Evolutionary conservation across 2,113 vertebrate genomes (phyloP), one percentile per base, ranked within the genome.

Genomic region (Athene noctua): DNA sequence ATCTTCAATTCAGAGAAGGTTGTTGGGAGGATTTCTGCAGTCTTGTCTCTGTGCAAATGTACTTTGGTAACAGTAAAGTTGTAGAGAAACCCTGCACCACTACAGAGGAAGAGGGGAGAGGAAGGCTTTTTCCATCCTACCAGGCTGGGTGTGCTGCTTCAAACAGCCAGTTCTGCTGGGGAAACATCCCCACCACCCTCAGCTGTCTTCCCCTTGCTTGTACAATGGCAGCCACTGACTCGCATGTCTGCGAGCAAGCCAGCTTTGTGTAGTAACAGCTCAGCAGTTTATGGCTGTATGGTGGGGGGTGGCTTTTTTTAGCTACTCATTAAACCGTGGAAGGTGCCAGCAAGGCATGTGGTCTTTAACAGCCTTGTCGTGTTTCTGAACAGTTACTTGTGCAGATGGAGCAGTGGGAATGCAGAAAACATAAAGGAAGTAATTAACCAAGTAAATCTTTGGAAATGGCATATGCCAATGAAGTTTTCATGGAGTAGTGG

Each of bases 351-450:
- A 26, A 68, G 79, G 51, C 78, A 40, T 30, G 29, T 78, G 92
- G 70, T 90, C 62, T 54, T 22, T 65, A 70, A 40, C 75, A 92
- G 74, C 74, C 58, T 73, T 11, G 61, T 75, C 13, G 12, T 16
- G 5, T 85, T 77, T 57, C 92, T 72, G 88, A 95, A 15, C 67
- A 44, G 80, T 10, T 40, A 6, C 94, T 89, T 55, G 47, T 59
- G 59, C 91, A 91, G 86, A 86, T 92, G 80, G 86, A 94, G 67
- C 80, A 70, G 72, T n/a, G 61, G 86, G 83, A 75, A 61, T 26
- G 77, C 59, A 57, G 67, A 38, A 55, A 72, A 18, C 49, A 9
- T 16, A 29, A 70, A 79, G 73, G 30, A 61, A 59, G 47, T 74
- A 72, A 86, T 94, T 87, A 94, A 68, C 68, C 61, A 57, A 86